Conservation (phyloP, 2,113 vertebrate species). For the Sterrhoptilus dennistouni region DNA sequence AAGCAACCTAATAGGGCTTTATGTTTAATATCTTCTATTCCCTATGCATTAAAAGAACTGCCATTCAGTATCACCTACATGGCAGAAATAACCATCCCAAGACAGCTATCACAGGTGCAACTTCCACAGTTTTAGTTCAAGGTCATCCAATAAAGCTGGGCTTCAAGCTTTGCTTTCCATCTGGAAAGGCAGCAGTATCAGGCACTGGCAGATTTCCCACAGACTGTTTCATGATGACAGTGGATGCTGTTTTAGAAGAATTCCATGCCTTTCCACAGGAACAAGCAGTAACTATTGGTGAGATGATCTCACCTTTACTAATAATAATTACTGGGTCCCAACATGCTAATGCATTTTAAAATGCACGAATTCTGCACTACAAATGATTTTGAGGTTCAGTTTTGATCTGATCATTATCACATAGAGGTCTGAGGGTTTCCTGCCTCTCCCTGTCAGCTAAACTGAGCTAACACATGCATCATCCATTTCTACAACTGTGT, state of each 20-base stretch:
- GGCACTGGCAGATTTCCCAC: background rate
- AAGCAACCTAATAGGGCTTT: background rate
- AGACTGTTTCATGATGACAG: background rate
- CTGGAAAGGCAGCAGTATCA: background rate
- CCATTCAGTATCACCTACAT: background rate
- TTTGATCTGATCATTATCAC: background rate
- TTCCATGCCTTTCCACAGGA: background rate
- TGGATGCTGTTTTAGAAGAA: background rate
- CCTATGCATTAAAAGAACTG: background rate
- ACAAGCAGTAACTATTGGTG: background rate
- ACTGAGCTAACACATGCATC: background rate
- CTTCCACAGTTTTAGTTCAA: slow-evolving; percentile 15
- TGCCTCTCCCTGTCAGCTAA: background rate
- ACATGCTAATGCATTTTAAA: background rate
- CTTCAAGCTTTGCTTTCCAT: slow-evolving; percentile 3
- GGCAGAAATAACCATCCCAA: background rate
- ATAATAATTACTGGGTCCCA: background rate
- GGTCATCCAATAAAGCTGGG: slow-evolving; percentile 16
- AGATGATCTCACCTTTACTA: background rate
- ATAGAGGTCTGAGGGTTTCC: background rate
- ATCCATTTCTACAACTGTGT: background rate
- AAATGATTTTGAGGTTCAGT: background rate
- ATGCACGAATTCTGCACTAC: background rate
- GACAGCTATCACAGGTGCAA: background rate
- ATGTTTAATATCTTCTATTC: background rate